These are phyloP conservation scores for Phrynocephalus vlangalii DNA, from an alignment of 2,797 vertebrate genomes.

Conservation along the genomic window DNA sequence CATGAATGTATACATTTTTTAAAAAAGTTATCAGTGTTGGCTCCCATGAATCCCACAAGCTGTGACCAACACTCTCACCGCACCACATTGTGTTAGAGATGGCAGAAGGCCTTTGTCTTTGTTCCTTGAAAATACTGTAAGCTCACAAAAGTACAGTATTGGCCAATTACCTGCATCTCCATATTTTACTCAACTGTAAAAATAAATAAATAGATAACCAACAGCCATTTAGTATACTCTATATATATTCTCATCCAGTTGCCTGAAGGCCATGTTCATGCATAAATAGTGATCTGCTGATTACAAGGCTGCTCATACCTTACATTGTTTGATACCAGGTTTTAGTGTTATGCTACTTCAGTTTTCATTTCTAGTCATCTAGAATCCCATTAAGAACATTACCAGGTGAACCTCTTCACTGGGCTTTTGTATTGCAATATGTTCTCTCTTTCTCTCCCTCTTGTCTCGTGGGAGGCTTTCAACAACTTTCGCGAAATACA, in stretches of 20 bases:
- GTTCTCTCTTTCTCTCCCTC: neutral
- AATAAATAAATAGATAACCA: neutral
- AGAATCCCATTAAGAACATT: conserved; percentile 2
- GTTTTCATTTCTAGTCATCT: neutral
- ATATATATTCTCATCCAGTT: neutral
- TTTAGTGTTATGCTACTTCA: neutral
- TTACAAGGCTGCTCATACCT: conserved; percentile 1
- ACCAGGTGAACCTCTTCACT: conserved; percentile 8
- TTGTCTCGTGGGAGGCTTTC: conserved; percentile 34
- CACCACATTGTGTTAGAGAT: neutral
- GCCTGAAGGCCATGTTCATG: conserved; percentile 1
- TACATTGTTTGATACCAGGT: neutral
- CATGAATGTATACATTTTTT: no score
- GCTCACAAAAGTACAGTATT: neutral
- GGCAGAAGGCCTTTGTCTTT: neutral
- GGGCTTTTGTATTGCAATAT: neutral
- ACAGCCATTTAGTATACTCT: neutral
- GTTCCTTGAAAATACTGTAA: neutral
- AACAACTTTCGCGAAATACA: conserved; percentile 53
- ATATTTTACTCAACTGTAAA: neutral
- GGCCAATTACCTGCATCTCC: neutral
- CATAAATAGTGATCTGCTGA: neutral
- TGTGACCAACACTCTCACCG: neutral
- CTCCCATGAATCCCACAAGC: no score
- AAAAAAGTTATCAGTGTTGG: no score